A percentile compares a stretch with the other conserved stretches of the same genome.
phyloP scores from a whole-genome alignment of 2,888 invertebrate genomes.

The Philonicus albiceps region DNA sequence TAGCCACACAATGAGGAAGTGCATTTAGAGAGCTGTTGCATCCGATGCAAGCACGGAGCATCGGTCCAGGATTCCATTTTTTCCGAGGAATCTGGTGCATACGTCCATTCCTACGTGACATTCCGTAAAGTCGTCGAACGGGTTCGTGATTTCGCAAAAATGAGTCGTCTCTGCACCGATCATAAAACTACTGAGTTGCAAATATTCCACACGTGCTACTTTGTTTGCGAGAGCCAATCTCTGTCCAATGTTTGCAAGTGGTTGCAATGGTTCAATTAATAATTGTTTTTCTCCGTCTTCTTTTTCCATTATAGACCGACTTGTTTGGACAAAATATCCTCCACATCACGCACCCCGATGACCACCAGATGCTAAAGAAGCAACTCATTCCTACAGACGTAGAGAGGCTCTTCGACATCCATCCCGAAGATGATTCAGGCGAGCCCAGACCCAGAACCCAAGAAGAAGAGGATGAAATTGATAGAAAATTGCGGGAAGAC shows the following conservation, averaged over 20 bases:
- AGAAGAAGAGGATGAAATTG: slow-evolving; percentile 60
- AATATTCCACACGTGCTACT: background rate
- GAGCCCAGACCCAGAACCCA: slow-evolving; percentile 66
- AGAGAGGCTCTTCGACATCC: slow-evolving; percentile 61
- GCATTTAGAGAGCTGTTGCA: background rate
- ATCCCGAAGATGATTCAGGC: slow-evolving; percentile 65
- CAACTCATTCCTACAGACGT: slow-evolving; percentile 69
- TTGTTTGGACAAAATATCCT: slow-evolving; percentile 82
- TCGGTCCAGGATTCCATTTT: background rate
- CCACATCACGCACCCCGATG: slow-evolving; percentile 81
- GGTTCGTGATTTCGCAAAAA: slow-evolving; percentile 48
- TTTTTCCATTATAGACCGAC: slow-evolving; percentile 72
- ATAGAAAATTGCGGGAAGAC: slow-evolving; percentile 62
- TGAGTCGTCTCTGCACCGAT: slow-evolving; percentile 10
- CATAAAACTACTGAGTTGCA: background rate
- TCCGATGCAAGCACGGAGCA: background rate
- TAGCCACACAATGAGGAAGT: background rate
- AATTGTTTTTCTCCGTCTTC: slow-evolving; percentile 12
- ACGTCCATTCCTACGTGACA: slow-evolving; percentile 44
- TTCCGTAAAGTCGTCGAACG: slow-evolving; percentile 28
- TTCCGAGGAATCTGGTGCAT: background rate
- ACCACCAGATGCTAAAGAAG: slow-evolving; percentile 76
- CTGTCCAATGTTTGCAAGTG: background rate
- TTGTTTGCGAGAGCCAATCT: background rate
- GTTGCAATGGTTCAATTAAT: background rate